Conservation (phyloP, 1,140 invertebrate genomes). For the Maconellicoccus hirsutus region DNA sequence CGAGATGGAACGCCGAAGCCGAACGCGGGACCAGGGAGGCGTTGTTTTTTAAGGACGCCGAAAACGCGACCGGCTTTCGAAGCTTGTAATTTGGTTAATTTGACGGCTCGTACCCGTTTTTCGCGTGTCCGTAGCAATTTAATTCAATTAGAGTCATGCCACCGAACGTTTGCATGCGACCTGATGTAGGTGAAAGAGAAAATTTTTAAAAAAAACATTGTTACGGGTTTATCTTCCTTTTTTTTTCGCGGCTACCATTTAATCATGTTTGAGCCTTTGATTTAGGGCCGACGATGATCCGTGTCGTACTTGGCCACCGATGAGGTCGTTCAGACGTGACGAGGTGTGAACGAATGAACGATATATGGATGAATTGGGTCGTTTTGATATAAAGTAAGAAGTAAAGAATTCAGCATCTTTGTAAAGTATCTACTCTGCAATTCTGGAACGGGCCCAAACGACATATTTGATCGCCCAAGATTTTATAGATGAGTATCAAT, state of each 20-base stretch:
- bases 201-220: slow-evolving; percentile 3
- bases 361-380: too few relatives aligned
- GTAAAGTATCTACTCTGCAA: too few relatives aligned
- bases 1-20: not conserved
- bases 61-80: not conserved
- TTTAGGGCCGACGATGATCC: not conserved
- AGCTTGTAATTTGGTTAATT: slow-evolving; percentile 19
- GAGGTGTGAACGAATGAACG: too few relatives aligned
- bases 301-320: too few relatives aligned
- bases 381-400: too few relatives aligned
- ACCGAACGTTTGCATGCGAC: slow-evolving; percentile 14
- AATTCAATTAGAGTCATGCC: slow-evolving; percentile 20
- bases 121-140: slow-evolving; percentile 21
- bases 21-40: too few relatives aligned
- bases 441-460: too few relatives aligned
- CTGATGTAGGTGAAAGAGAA: not conserved
- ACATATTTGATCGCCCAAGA: too few relatives aligned
- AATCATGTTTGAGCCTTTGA: not conserved
- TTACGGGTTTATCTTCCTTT: not conserved
- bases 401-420: too few relatives aligned
- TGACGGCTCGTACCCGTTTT: slow-evolving; percentile 19
- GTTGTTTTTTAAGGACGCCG: not conserved
- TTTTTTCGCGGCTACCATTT: not conserved
- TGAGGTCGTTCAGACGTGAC: too few relatives aligned
- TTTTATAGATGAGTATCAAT: too few relatives aligned